phyloP scores from a whole-genome alignment of 2,113 vertebrate species.

The cattle (Bos taurus) region ARS-UCD2.0 NC_037340.1:77986501-77987000 shows the following conservation, averaged over 20 bases:
- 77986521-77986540: not conserved
- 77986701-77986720: not conserved
- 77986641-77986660: not conserved
- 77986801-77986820: conserved; percentile 98
- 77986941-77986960: conserved; percentile 91
- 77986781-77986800: conserved; percentile 98
- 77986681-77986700: not conserved
- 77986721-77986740: not conserved
- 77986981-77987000: conserved; percentile 90
- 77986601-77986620: not conserved
- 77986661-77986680: rapidly evolving
- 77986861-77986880: conserved; percentile 88
- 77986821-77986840: conserved; percentile 94
- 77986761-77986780: conserved; percentile 77
- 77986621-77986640: not conserved
- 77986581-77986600: not conserved
- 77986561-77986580: not conserved
- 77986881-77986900: conserved; percentile 87
- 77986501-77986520: not conserved
- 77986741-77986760: not conserved
- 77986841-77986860: conserved; percentile 90
- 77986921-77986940: conserved; percentile 92
- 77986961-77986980: conserved; percentile 93
- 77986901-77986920: conserved; percentile 95
- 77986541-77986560: not conserved